Evolutionary conservation across 2,113 vertebrate species (phyloP), one percentile per base, ranked within the genome.

Genomic region (Tylochromis polylepis): DNA sequence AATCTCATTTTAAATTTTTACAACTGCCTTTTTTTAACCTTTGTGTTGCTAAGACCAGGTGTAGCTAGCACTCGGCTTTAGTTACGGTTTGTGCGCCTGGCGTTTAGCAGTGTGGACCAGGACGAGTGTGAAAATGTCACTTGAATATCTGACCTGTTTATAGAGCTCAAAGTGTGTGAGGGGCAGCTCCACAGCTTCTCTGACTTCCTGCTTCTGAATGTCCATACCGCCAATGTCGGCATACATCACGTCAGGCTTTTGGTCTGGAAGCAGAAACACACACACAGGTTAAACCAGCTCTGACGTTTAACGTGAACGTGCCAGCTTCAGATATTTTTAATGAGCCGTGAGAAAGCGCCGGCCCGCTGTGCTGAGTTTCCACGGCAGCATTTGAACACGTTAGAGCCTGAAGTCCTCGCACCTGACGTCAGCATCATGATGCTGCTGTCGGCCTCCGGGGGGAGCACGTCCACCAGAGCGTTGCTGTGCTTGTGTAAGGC

Each of bases 351-450:
- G 5, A 18, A 27, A 72, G 22, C 67, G 46, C 38, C 2, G 3
- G 38, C 14, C 15, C 3, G 29, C 24, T 75, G 24, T 0, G 70
- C 46, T 0, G 22, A 49, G 43, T 51, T 20, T 51, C 6, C 8
- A 31, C 0, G 2, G 4, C 70, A 12, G 41, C 0, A 27, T 16
- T 75, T 31, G 6, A 27, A 31, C 43, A 31, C 12, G 24, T 51
- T 11, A 3, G 22, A 46, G 24, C 43, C 24, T 49, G 43, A 75
- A 49, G 4, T 20, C 24, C 18, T 75, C 0, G 0, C 72, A 88
- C 98, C 98, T 92, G 98, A 97, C 0, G 98, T 98, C 46, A 99
- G 96, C 98, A 99, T 99, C 98, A 98, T 99, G 95, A 99, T 99
- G 96, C 98, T 98, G 96, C 98, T 99, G 96, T 99, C 98, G 0